Evolutionary conservation across 2,888 invertebrate species (phyloP).

Genomic region (Thymelicus lineola): DNA sequence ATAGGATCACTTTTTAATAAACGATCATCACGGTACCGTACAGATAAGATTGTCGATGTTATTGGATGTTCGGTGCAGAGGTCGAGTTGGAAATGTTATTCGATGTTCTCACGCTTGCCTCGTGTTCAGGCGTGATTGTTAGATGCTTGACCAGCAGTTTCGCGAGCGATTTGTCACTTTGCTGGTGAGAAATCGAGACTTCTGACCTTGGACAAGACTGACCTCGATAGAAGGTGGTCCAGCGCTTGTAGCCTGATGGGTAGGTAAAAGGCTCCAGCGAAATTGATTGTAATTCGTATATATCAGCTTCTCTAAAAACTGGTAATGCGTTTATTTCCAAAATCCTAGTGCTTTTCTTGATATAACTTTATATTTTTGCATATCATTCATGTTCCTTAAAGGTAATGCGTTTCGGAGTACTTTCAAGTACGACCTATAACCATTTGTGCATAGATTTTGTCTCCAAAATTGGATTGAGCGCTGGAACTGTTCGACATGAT

Average conservation of each 20-base stretch:
- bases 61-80: constrained; percentile 58
- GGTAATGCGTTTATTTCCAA: too few species aligned
- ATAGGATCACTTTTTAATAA: constrained; percentile 24
- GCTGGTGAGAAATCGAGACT: constrained; percentile 39
- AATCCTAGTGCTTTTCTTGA: too few species aligned
- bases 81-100: constrained; percentile 60
- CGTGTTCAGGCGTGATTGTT: constrained; percentile 62
- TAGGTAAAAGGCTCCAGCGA: constrained; percentile 3
- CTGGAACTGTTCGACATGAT: too few species aligned
- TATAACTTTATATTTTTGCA: too few species aligned
- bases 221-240: constrained; percentile 32
- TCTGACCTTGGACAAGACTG: constrained; percentile 36
- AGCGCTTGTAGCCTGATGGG: constrained; percentile 4
- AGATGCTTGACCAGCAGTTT: constrained; percentile 59
- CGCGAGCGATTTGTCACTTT: constrained; percentile 69
- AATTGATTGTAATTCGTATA: background rate
- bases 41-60: constrained; percentile 46
- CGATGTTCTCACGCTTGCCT: constrained; percentile 76
- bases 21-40: constrained; percentile 30
- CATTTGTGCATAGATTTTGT: too few species aligned
- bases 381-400: too few species aligned
- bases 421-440: too few species aligned
- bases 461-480: too few species aligned
- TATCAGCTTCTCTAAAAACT: background rate
- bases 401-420: too few species aligned